Conservation (phyloP, 2,888 invertebrate species). For the Caenorhabditis afra region DNA sequence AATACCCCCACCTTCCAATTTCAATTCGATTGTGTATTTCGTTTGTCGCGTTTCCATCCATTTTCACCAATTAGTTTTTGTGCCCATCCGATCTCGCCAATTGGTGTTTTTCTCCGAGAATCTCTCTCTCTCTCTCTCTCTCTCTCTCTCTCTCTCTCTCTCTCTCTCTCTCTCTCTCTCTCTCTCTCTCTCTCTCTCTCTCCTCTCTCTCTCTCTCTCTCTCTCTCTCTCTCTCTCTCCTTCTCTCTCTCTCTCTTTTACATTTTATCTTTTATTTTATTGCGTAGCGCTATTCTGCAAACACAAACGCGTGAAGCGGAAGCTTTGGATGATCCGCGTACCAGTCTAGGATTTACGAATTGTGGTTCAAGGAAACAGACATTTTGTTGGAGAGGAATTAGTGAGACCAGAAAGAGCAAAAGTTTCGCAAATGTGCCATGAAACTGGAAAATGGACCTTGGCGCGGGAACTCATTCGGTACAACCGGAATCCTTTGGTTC, state of each 20-base stretch:
- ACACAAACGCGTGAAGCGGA: neutral
- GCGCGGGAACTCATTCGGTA: no score
- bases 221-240: neutral
- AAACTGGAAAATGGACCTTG: no score
- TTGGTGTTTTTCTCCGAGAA: neutral
- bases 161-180: conserved; percentile 14
- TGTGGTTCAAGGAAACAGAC: no score
- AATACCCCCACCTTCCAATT: neutral
- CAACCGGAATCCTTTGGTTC: no score
- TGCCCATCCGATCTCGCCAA: neutral
- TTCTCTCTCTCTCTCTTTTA: neutral
- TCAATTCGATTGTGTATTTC: neutral
- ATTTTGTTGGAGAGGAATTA: no score
- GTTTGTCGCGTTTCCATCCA: neutral
- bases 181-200: neutral
- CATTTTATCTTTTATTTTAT: conserved; percentile 28
- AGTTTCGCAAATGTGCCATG: no score
- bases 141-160: neutral
- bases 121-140: neutral
- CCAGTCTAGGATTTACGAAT: neutral
- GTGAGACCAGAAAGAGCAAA: no score
- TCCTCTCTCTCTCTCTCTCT: no score
- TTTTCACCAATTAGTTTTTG: conserved; percentile 17
- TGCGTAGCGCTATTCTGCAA: conserved; percentile 6
- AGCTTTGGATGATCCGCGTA: neutral